These are phyloP conservation scores for Mormyrus iriodes DNA, from an alignment of 2,113 vertebrate species.

Conservation along the genomic window DNA sequence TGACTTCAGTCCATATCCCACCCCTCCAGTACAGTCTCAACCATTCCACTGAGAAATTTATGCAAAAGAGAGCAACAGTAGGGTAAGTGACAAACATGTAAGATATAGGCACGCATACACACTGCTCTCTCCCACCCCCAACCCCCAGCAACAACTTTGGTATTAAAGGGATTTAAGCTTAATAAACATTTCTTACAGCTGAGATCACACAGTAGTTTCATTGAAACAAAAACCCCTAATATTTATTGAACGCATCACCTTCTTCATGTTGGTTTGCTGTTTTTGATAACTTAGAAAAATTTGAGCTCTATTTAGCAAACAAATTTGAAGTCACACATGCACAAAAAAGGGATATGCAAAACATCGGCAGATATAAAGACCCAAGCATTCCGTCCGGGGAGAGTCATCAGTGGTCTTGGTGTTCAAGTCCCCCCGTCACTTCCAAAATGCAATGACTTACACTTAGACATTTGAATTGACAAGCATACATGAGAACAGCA, in stretches of 20 bases:
- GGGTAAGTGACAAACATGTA: constrained; percentile 1
- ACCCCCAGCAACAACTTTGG: background rate
- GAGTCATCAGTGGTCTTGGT: background rate
- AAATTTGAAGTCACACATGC: background rate
- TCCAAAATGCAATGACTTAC: background rate
- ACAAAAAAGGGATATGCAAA: background rate
- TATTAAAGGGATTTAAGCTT: constrained; percentile 13
- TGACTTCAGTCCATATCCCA: background rate
- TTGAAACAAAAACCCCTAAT: constrained; percentile 1
- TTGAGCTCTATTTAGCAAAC: background rate
- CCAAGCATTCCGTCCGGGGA: background rate
- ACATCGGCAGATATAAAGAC: background rate
- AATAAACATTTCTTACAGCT: constrained; percentile 1
- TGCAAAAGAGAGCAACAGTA: background rate
- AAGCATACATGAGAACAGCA: background rate
- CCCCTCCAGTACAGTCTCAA: constrained; percentile 1
- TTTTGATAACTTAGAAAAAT: background rate
- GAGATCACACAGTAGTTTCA: background rate
- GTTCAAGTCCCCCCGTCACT: background rate
- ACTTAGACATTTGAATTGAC: background rate
- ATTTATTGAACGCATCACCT: background rate
- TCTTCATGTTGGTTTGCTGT: background rate
- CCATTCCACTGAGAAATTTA: constrained; percentile 10
- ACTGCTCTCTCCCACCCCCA: background rate
- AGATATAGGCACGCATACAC: background rate